A percentile compares a stretch with the other conserved stretches of the same genome.
These are phyloP conservation scores for Typhlomys cinereus DNA, from an alignment of 2,113 vertebrate species.

Conservation along the genomic window DNA sequence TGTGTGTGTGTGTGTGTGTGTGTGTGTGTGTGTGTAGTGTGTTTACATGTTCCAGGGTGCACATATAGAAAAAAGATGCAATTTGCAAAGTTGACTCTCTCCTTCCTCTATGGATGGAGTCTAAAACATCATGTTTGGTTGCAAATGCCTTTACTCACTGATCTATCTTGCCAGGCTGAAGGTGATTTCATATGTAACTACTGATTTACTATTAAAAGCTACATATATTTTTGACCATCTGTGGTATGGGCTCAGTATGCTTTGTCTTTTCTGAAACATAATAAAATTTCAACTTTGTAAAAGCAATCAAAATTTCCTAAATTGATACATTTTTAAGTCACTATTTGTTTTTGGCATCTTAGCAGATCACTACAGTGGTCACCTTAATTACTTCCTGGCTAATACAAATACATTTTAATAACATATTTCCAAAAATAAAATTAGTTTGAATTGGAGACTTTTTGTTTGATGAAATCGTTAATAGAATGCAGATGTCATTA, in stretches of 20 bases:
- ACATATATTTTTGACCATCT: background rate
- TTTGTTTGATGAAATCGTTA: background rate
- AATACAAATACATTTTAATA: background rate
- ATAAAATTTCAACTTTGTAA: background rate
- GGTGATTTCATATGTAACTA: background rate
- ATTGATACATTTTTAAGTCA: background rate
- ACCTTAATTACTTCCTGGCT: background rate
- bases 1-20: no score
- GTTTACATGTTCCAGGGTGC: no score
- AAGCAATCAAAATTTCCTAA: background rate
- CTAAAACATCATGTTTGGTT: no score
- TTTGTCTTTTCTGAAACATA: slow-evolving; percentile 32
- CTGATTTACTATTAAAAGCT: background rate
- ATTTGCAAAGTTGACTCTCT: no score
- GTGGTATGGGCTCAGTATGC: background rate
- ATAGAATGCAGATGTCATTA: no score
- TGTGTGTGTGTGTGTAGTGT: no score
- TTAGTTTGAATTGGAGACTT: background rate
- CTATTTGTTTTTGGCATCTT: background rate
- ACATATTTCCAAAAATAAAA: background rate
- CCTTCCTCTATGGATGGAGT: no score
- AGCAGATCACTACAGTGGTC: background rate
- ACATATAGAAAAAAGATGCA: no score
- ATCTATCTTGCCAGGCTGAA: no score
- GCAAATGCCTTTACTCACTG: no score